Evolutionary conservation across 2,113 vertebrate genomes (phyloP).

Genomic region (Shinisaurus crocodilurus): DNA sequence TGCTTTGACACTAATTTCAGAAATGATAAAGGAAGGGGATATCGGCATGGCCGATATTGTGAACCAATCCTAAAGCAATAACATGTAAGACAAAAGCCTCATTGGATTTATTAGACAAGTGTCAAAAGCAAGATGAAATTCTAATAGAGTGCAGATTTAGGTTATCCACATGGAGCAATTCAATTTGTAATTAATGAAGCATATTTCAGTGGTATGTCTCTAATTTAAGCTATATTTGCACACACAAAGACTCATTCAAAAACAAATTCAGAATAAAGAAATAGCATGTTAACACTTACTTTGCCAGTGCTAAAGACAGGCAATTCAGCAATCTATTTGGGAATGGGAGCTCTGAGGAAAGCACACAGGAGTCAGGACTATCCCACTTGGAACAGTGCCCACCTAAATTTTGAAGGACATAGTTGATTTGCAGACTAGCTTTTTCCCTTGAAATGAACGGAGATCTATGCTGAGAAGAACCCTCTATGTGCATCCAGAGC

Average conservation of each 20-base stretch:
- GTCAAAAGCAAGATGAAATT: conserved; percentile 7
- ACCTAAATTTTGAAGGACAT: background rate
- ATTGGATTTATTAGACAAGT: conserved; percentile 27
- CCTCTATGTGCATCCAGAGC: background rate
- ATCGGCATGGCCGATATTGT: background rate
- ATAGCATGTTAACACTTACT: background rate
- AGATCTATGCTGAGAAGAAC: background rate
- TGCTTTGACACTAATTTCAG: background rate
- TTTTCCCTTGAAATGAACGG: background rate
- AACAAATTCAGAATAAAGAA: conserved; percentile 15
- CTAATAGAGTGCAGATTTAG: conserved; percentile 24
- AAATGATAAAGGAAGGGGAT: background rate
- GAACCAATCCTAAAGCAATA: background rate
- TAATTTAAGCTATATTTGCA: conserved; percentile 25
- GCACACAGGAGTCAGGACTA: no score
- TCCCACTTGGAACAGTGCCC: background rate
- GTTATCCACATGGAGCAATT: conserved; percentile 33
- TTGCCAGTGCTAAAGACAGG: background rate
- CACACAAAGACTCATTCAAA: background rate
- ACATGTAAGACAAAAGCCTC: background rate
- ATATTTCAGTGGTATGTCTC: conserved; percentile 36
- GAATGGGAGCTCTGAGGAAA: background rate
- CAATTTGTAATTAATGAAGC: conserved; percentile 38
- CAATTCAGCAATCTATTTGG: background rate
- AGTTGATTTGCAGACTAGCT: background rate